These are phyloP conservation scores for Pterophyllum scalare DNA, from an alignment of 2,113 vertebrate species.

Conservation along the genomic window DNA sequence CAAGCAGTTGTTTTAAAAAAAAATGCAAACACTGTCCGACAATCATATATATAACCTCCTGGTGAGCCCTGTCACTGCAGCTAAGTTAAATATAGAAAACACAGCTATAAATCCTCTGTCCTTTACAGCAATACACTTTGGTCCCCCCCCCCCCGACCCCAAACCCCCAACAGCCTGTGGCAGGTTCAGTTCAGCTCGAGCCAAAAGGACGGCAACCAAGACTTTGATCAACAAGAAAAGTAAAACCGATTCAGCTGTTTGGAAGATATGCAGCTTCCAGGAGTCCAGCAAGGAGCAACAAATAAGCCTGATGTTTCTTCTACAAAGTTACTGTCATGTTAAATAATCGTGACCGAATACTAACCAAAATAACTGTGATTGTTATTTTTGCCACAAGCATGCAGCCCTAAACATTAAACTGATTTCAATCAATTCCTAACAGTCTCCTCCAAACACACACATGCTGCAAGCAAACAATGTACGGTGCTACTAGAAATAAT, in stretches of 20 bases:
- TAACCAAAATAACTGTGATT: neutral
- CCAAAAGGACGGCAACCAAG: rapidly evolving
- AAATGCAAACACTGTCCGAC: neutral
- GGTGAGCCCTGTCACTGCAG: neutral
- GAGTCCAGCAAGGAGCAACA: neutral
- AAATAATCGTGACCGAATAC: neutral
- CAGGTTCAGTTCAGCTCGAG: neutral
- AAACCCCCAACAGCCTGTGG: neutral
- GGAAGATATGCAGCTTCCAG: neutral
- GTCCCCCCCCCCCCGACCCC: no score
- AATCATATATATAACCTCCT: neutral
- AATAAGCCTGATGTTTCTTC: neutral
- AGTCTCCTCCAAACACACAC: neutral
- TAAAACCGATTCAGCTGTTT: neutral
- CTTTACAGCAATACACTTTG: neutral
- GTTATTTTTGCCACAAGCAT: neutral
- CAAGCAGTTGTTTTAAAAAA: neutral
- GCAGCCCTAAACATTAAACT: neutral
- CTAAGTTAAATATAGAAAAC: neutral
- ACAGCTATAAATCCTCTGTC: neutral
- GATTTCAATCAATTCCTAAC: neutral
- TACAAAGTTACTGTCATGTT: neutral
- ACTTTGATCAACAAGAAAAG: neutral
- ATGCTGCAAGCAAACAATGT: neutral
- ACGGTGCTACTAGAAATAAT: neutral